Percentiles rank a stretch among this genome's conserved stretches.
Conservation (phyloP, 2,888 invertebrate species). For the Phyllotreta cruciferae region DNA sequence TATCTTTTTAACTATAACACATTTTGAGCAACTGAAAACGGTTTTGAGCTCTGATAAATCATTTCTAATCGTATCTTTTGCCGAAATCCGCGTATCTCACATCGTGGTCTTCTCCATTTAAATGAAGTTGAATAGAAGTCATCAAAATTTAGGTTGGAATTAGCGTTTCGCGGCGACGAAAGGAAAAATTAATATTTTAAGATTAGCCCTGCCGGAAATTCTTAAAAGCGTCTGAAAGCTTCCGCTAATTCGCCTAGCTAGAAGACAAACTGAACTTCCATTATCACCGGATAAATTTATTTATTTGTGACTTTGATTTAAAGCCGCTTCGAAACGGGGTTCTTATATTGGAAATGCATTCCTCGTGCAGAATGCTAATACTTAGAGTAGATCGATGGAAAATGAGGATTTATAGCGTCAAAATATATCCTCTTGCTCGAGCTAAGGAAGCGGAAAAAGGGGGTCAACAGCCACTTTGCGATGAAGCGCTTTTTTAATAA, state of each 20-base stretch:
- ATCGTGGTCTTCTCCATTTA: too few relatives aligned
- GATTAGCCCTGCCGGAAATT: constrained; percentile 6
- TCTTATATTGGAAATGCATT: constrained; percentile 9
- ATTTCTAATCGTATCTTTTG: too few relatives aligned
- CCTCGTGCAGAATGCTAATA: constrained; percentile 7
- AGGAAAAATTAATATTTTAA: constrained; percentile 23
- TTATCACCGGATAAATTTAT: constrained; percentile 42
- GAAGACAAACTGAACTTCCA: constrained; percentile 40
- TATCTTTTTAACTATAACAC: too few relatives aligned
- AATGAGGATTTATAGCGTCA: constrained; percentile 4
- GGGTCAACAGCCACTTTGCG: not conserved
- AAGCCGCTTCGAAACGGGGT: constrained; percentile 19
- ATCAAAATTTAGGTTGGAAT: too few relatives aligned
- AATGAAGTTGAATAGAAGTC: too few relatives aligned
- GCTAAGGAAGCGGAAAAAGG: constrained; percentile 1
- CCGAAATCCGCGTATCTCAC: too few relatives aligned
- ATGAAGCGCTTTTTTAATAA: too few relatives aligned
- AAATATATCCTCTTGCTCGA: not conserved
- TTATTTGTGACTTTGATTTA: constrained; percentile 43
- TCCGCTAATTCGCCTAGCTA: constrained; percentile 26
- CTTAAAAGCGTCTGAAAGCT: constrained; percentile 24
- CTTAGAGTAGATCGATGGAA: not conserved
- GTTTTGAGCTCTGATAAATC: too few relatives aligned
- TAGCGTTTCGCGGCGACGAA: too few relatives aligned
- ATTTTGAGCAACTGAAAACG: too few relatives aligned